Evolutionary conservation across 1,140 invertebrate genomes (phyloP).

Genomic region (Hetaerina americana): DNA sequence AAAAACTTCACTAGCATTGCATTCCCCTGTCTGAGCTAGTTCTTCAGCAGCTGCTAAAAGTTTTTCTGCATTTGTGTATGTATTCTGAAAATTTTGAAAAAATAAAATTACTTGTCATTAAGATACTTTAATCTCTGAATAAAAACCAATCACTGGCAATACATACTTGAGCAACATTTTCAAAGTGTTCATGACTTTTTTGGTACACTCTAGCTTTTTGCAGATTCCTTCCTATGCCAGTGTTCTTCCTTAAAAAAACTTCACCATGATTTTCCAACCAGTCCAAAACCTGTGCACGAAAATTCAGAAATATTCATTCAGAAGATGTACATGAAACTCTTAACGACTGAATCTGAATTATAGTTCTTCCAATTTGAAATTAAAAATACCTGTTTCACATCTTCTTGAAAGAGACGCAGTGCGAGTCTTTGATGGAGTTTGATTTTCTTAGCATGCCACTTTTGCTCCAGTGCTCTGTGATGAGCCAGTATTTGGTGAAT

Average conservation of each 20-base stretch:
- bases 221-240: slow-evolving; percentile 86
- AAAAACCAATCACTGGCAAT: slow-evolving; percentile 10
- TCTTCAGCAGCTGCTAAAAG: slow-evolving; percentile 90
- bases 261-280: slow-evolving; percentile 99
- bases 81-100: slow-evolving; percentile 60
- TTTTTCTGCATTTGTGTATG: slow-evolving; percentile 97
- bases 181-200: slow-evolving; percentile 96
- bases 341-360: too few species aligned
- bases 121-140: neutral
- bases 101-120: neutral
- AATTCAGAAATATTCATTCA: too few species aligned
- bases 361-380: too few species aligned
- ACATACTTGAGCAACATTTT: slow-evolving; percentile 87
- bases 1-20: slow-evolving; percentile 89
- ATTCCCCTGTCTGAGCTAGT: slow-evolving; percentile 88
- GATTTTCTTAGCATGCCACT: slow-evolving; percentile 88
- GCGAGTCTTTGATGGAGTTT: slow-evolving; percentile 88
- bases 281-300: slow-evolving; percentile 64
- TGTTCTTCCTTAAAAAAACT: slow-evolving; percentile 93
- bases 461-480: slow-evolving; percentile 79
- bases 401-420: slow-evolving; percentile 86
- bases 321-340: too few species aligned
- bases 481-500: slow-evolving; percentile 91
- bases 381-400: slow-evolving; percentile 62
- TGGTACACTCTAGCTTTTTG: slow-evolving; percentile 89